Percentiles rank a stretch among this genome's conserved stretches.
Conservation (phyloP, 1,140 invertebrate genomes). For the Galleria mellonella region DNA sequence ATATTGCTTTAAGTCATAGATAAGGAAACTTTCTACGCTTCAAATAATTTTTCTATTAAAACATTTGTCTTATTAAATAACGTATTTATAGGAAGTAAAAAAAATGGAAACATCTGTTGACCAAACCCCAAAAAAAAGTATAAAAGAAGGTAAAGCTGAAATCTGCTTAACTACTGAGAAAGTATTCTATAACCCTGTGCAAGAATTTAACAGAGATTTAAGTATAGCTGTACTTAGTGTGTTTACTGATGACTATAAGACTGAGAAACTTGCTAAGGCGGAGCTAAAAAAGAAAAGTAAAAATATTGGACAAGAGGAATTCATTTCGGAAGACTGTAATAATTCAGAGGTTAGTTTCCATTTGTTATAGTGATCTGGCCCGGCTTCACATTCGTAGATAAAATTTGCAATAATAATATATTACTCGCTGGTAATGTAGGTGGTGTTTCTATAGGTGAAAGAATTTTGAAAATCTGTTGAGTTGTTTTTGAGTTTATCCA, state of each 20-base stretch:
- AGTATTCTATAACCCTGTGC: conserved; percentile 98
- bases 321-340: no score
- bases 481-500: no score
- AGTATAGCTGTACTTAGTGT: conserved; percentile 80
- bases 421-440: not conserved
- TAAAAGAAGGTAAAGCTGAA: conserved; percentile 84
- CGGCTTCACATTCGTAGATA: no score
- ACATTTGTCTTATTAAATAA: not conserved
- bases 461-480: no score
- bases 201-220: conserved; percentile 98
- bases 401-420: no score
- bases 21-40: no score
- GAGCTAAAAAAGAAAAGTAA: conserved; percentile 21
- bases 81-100: conserved; percentile 29
- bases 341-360: no score
- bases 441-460: no score
- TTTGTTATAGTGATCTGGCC: no score
- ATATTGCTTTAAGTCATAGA: no score
- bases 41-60: no score
- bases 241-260: conserved; percentile 72
- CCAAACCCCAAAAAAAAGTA: conserved; percentile 19
- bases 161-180: conserved; percentile 79
- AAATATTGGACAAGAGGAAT: conserved; percentile 2
- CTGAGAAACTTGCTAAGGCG: conserved; percentile 20
- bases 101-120: conserved; percentile 33